Conservation (phyloP, 2,797 vertebrate species). For the Otolemur crassicaudatus region DNA sequence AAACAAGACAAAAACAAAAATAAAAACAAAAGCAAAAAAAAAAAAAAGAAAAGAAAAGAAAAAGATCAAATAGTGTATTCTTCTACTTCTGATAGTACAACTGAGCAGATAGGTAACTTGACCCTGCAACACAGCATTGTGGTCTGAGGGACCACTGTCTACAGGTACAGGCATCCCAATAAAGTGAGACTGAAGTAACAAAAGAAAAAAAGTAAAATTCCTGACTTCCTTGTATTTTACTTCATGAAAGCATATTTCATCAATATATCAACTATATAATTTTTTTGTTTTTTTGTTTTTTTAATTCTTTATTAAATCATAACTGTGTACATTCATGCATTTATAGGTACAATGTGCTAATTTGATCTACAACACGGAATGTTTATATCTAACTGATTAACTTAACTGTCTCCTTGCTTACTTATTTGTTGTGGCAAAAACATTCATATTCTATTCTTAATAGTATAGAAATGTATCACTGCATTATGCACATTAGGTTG, state of each 20-base stretch:
- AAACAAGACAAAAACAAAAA: conserved; percentile 51
- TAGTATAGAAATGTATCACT: too few relatives aligned
- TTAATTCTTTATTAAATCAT: too few relatives aligned
- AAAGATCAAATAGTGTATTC: conserved; percentile 55
- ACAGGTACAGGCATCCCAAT: not conserved
- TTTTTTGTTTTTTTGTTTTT: too few relatives aligned
- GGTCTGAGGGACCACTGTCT: not conserved
- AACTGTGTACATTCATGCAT: too few relatives aligned
- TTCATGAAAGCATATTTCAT: not conserved
- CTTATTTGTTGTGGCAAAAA: too few relatives aligned
- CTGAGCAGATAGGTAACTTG: conserved; percentile 23
- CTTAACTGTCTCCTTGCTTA: too few relatives aligned
- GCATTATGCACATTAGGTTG: too few relatives aligned
- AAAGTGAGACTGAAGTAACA: not conserved
- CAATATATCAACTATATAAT: not conserved
- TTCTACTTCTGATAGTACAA: conserved; percentile 43
- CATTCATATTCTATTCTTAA: too few relatives aligned
- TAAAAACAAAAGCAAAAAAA: conserved; percentile 52
- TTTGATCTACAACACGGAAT: too few relatives aligned
- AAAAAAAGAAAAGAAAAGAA: conserved; percentile 59
- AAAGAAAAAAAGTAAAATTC: not conserved
- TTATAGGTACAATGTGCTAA: too few relatives aligned
- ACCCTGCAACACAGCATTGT: conserved; percentile 24
- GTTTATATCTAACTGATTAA: too few relatives aligned
- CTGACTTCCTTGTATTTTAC: not conserved